These are phyloP conservation scores for Oncorhynchus nerka DNA, from an alignment of 2,113 vertebrate species.

Conservation along the genomic window DNA sequence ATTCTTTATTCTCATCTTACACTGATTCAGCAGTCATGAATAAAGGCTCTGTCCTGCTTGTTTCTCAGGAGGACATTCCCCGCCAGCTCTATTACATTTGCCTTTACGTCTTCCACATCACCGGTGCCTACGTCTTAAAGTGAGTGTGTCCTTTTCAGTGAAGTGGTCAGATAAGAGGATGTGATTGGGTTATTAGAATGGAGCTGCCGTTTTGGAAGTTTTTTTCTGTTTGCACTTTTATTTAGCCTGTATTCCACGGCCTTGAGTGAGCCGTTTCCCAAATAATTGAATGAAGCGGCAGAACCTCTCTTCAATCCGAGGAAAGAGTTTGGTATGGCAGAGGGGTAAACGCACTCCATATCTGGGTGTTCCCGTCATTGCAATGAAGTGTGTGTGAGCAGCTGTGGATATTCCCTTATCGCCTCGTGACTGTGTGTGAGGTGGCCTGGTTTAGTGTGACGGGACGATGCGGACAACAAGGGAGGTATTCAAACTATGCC, in stretches of 20 bases:
- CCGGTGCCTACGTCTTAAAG: conserved; percentile 84
- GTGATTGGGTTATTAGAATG: background rate
- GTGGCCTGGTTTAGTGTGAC: background rate
- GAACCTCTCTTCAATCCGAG: too few relatives aligned
- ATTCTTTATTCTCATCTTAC: too few relatives aligned
- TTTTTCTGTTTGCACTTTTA: too few relatives aligned
- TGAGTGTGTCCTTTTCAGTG: conserved; percentile 59
- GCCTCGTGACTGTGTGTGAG: background rate
- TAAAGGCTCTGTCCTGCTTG: background rate
- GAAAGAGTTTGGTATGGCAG: background rate
- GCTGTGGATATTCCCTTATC: background rate
- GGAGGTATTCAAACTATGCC: background rate
- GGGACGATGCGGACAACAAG: background rate
- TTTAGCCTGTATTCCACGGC: too few relatives aligned
- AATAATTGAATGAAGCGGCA: too few relatives aligned
- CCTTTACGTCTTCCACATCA: conserved; percentile 83
- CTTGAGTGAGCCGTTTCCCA: too few relatives aligned
- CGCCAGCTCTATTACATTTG: conserved; percentile 84
- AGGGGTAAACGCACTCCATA: background rate
- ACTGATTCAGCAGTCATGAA: background rate
- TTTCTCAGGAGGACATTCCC: conserved; percentile 80
- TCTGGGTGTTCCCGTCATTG: background rate
- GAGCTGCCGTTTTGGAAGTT: too few relatives aligned
- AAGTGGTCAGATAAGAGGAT: background rate
- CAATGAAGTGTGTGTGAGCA: background rate